A percentile compares a stretch with the other conserved stretches of the same genome.
Conservation (phyloP, 2,888 invertebrate genomes). For the Phragmatobia fuliginosa region DNA sequence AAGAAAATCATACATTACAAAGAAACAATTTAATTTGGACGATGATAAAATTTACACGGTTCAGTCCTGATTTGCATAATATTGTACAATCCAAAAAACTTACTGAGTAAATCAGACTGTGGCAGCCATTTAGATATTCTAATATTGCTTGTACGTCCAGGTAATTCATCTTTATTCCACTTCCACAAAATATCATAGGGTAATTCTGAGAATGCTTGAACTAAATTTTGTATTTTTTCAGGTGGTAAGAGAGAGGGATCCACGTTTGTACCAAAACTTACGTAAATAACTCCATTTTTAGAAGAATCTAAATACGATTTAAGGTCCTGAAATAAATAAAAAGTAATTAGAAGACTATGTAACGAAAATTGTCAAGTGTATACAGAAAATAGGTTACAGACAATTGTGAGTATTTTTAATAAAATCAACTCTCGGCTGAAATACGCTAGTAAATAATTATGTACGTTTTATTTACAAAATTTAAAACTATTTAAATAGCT, state of each 20-base stretch:
- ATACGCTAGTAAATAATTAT: no score
- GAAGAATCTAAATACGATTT: constrained; percentile 66
- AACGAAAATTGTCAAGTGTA: no score
- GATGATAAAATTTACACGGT: no score
- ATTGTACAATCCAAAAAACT: background rate
- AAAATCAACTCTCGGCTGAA: no score
- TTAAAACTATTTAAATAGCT: no score
- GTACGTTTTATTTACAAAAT: no score
- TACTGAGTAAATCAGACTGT: constrained; percentile 49
- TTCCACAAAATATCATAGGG: constrained; percentile 61
- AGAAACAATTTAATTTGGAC: no score
- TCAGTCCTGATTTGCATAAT: no score
- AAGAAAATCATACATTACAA: no score
- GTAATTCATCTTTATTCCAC: constrained; percentile 53
- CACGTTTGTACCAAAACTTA: constrained; percentile 66
- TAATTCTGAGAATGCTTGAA: constrained; percentile 45
- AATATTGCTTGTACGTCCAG: constrained; percentile 46
- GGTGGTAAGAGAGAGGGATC: constrained; percentile 43
- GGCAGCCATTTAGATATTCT: constrained; percentile 56
- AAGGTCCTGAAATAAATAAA: constrained; percentile 57
- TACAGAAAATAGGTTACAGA: no score
- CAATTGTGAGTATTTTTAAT: no score
- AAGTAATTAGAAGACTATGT: no score
- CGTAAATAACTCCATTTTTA: constrained; percentile 65
- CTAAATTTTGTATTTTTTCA: constrained; percentile 43